Evolutionary conservation across 2,888 invertebrate species (phyloP), one percentile per base, ranked within the genome.

Genomic region (Drosophila lacicola): DNA sequence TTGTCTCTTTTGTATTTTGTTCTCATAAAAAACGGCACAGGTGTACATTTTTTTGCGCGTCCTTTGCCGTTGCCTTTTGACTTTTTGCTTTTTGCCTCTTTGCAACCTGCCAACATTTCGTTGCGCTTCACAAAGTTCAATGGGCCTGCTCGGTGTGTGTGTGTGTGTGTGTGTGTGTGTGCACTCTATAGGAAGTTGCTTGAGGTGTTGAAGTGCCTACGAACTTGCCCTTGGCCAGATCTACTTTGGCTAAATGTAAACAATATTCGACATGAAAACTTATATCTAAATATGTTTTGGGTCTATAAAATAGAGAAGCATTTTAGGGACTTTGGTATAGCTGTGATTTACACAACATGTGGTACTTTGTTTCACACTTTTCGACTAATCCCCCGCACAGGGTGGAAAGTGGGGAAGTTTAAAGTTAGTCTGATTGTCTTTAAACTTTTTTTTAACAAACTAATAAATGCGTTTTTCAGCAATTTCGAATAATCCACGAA

Each of bases 51-150:
- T 89, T 86, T 82, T 70, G 88, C 82, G 82, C 84, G 84, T 89
- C 85, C 90, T 89, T 89, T 86, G 80, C 80, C 71, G 70, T 78
- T 80, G 78, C 80, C 68, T 64, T 77, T 77, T 74, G 74, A 71
- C 61, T 65, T 70, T 64, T 62, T 51, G 58, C 57, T 64, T 51
- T 42, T 42, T 44, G 36, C 45, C 37, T 33, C 36, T 29, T n/a
- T 55, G n/a, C 62, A 77, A 78, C 56, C 70, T 78, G 89, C 81
- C 66, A 85, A 80, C 88, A 68, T 87, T 89, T 89, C 85, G 88
- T 84, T 89, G 89, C 89, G 88, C 89, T 84, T 85, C 89, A 84
- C 68, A 89, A 85, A 85, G 88, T 85, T 85, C 89, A 89, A 80
- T 89, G 89, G 88, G 84, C 80, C 66, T 60, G 50, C 44, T 57